Base-by-base conservation (phyloP, 2,797 vertebrate genomes). In the Sebastes vulpes region DNA sequence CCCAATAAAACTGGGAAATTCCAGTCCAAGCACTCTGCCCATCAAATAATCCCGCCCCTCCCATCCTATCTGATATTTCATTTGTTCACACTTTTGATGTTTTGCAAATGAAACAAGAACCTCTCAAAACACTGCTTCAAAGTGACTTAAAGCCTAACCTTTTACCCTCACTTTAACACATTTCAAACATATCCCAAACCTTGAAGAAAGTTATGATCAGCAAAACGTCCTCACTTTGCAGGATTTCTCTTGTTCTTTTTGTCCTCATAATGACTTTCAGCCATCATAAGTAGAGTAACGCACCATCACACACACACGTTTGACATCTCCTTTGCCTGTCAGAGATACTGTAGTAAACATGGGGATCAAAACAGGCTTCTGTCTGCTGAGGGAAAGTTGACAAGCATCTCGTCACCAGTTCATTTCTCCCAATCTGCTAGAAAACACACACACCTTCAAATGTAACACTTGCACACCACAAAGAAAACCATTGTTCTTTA, bases 401-500 rank as follows among this genome's bases (percentile, higher is more conserved):
- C 58, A 72, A 73, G 78, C 31, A 2, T 76, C 60, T 84, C 63
- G 35, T 72, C 85, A 68, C 75, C 83, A 74, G 56, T 75, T 84
- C 2, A 53, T 72, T 85, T 79, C 73, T 79, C 50, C 52, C 53
- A 50, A 18, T 77, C 68, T 76, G 70, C 66, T 14, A 1, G 57
- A 77, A 81, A 86, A 80, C 77, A 77, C 74, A 75, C 72, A 75
- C 82, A 58, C 35, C 29, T 48, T 68, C 58, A 65, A 60, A 76
- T 70, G 65, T 65, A 73, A 73, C 23, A 60, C 73, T 29, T 53
- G 56, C 79, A 53, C 23, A 1, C 26, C 65, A 75, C 77, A 86
- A 87, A 89, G 79, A 79, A 66, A 88, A 26, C 14, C 67, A 81
- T 86, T 90, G 90, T 89, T 89, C 81, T 78, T 82, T 85, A 90